Evolutionary conservation across 2,888 invertebrate species (phyloP).

Genomic region (Napeogenes inachia): DNA sequence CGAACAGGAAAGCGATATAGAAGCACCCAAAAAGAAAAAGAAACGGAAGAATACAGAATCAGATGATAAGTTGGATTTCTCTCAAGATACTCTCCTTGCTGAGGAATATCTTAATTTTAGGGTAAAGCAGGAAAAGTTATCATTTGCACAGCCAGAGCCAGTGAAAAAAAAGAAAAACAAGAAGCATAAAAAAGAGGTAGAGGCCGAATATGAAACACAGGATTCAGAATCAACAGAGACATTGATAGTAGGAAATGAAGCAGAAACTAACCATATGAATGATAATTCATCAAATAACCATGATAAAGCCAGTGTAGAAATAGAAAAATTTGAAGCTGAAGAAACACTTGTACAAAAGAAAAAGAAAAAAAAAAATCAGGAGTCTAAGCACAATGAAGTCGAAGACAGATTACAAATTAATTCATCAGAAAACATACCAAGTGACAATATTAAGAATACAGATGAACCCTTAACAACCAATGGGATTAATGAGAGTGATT

Average conservation of each 20-base stretch:
- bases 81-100: constrained; percentile 30
- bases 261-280: constrained; percentile 13
- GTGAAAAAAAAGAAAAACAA: constrained; percentile 36
- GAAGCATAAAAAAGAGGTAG: constrained; percentile 21
- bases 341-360: constrained; percentile 9
- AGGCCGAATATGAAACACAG: constrained; percentile 12
- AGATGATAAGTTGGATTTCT: constrained; percentile 19
- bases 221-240: constrained; percentile 23
- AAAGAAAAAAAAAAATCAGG: constrained; percentile 12
- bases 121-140: constrained; percentile 52
- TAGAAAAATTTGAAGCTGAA: constrained; percentile 2
- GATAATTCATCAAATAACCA: constrained; percentile 6
- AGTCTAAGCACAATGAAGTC: constrained; percentile 13
- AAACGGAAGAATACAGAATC: constrained; percentile 22
- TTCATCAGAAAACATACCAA: constrained; percentile 26
- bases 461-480: constrained; percentile 4
- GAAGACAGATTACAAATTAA: constrained; percentile 28
- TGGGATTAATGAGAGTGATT: constrained; percentile 10
- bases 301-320: background rate
- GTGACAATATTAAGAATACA: constrained; percentile 16
- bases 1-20: constrained; percentile 49
- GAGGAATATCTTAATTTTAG: constrained; percentile 43
- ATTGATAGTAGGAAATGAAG: constrained; percentile 4
- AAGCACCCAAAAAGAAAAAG: constrained; percentile 38
- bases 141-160: constrained; percentile 27